A percentile compares a stretch with the other conserved stretches of the same genome.
phyloP scores from a whole-genome alignment of 2,113 vertebrate genomes.

The cat (Felis catus) region DNA sequence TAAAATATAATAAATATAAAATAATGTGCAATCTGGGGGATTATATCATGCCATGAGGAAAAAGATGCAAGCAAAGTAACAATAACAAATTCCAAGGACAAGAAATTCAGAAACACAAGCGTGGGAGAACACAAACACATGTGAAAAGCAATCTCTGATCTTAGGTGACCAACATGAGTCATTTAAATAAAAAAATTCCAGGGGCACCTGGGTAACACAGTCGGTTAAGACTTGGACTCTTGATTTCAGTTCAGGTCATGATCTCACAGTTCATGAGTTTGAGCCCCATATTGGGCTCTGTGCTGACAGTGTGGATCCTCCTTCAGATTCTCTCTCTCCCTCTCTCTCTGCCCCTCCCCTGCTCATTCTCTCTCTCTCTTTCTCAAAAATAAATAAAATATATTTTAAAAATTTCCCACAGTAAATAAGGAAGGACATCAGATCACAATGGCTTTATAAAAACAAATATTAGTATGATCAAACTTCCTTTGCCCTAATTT shows the following conservation, averaged over 20 bases:
- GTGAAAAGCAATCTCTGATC: neutral
- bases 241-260: too few relatives aligned
- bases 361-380: too few relatives aligned
- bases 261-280: too few relatives aligned
- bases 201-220: too few relatives aligned
- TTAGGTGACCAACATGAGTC: neutral
- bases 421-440: neutral
- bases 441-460: neutral
- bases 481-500: neutral
- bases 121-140: neutral
- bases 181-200: neutral
- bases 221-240: too few relatives aligned
- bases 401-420: too few relatives aligned
- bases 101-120: neutral
- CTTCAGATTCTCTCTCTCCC: too few relatives aligned
- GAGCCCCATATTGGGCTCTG: too few relatives aligned
- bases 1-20: neutral
- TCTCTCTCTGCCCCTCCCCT: too few relatives aligned
- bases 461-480: neutral
- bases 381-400: too few relatives aligned
- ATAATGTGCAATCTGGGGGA: neutral
- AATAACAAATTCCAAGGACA: neutral
- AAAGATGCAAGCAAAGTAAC: neutral
- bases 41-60: neutral
- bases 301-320: too few relatives aligned